These are phyloP conservation scores for Charanyca ferruginea DNA, from an alignment of 2,888 invertebrate genomes.

Conservation along the genomic window DNA sequence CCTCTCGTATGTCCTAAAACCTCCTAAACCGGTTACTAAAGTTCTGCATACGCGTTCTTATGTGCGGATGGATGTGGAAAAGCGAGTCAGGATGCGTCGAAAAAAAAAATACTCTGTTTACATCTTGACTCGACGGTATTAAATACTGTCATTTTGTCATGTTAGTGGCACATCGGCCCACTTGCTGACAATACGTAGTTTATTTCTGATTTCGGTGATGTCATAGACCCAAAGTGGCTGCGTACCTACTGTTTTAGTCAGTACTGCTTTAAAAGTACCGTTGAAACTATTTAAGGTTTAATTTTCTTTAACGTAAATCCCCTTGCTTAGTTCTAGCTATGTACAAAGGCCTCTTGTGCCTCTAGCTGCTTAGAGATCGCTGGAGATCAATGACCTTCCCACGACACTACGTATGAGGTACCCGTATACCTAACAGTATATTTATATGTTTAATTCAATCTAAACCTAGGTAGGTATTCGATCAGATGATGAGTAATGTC, in stretches of 20 bases:
- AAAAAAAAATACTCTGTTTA: too few relatives aligned
- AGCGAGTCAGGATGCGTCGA: too few relatives aligned
- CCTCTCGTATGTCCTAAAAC: too few relatives aligned
- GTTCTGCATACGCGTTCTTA: too few relatives aligned
- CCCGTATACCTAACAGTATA: constrained; percentile 24
- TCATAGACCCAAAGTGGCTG: constrained; percentile 20
- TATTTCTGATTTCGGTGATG: constrained; percentile 49
- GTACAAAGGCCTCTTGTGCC: constrained; percentile 22
- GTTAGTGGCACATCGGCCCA: constrained; percentile 15
- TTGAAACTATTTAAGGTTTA: constrained; percentile 17
- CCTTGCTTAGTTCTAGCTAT: constrained; percentile 9
- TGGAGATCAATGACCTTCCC: constrained; percentile 26
- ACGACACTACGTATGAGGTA: constrained; percentile 5
- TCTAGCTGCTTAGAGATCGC: constrained; percentile 21
- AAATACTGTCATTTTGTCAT: constrained; percentile 14
- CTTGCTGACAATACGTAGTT: constrained; percentile 21
- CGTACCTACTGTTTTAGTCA: constrained; percentile 6
- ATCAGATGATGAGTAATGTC: not conserved
- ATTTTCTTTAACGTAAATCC: constrained; percentile 15
- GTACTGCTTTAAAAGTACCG: constrained; percentile 17
- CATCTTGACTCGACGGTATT: too few relatives aligned
- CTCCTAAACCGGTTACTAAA: too few relatives aligned
- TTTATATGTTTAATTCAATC: constrained; percentile 5
- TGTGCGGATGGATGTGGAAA: too few relatives aligned
- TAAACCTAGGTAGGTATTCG: constrained; percentile 2